Conservation (phyloP, 2,888 invertebrate species). For the Cistogaster globosa region DNA sequence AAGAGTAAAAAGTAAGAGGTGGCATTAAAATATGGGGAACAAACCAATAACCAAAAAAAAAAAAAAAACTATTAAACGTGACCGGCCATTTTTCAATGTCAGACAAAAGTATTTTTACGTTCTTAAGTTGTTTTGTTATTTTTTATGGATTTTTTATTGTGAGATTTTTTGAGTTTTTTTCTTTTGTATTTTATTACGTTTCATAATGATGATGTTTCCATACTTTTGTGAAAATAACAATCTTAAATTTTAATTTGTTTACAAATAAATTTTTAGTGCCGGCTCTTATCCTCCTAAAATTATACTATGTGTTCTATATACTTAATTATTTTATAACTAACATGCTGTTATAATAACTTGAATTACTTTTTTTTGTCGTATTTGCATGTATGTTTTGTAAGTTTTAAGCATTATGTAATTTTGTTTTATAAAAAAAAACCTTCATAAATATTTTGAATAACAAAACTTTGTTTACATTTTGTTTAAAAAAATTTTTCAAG, state of each 20-base stretch:
- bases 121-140: slow-evolving; percentile 49
- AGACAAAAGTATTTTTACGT: slow-evolving; percentile 78
- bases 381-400: too few relatives aligned
- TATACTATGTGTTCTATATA: not conserved
- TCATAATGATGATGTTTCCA: slow-evolving; percentile 25
- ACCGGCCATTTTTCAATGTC: slow-evolving; percentile 83
- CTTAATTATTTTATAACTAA: too few relatives aligned
- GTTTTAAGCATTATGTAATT: too few relatives aligned
- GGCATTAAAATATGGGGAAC: slow-evolving; percentile 44
- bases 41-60: slow-evolving; percentile 61
- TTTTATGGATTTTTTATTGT: slow-evolving; percentile 70
- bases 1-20: slow-evolving; percentile 43
- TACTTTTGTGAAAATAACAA: too few relatives aligned
- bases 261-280: not conserved
- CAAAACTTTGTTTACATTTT: slow-evolving; percentile 8
- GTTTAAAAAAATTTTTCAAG: slow-evolving; percentile 46
- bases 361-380: too few relatives aligned
- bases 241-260: slow-evolving; percentile 50
- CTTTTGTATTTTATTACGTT: slow-evolving; percentile 50
- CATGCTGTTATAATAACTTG: too few relatives aligned
- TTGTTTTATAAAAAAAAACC: not conserved
- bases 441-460: not conserved
- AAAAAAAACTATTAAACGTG: slow-evolving; percentile 80
- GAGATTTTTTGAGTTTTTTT: slow-evolving; percentile 49
- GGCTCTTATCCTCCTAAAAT: slow-evolving; percentile 32